These are phyloP conservation scores for Ferdinandea cuprea DNA, from an alignment of 2,888 invertebrate species.

Conservation along the genomic window DNA sequence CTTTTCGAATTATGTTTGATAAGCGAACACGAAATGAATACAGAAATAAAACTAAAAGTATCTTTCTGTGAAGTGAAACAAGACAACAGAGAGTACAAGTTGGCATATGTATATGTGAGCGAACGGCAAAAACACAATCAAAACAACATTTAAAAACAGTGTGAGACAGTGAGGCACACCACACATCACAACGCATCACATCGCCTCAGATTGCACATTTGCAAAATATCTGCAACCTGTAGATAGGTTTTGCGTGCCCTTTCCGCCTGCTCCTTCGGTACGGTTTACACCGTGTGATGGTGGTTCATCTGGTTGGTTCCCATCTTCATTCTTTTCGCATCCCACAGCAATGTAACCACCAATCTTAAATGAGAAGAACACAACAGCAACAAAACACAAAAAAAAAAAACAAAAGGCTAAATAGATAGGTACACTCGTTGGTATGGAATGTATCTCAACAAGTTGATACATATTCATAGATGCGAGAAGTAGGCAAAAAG, in stretches of 20 bases:
- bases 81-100: slow-evolving; percentile 2
- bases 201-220: slow-evolving; percentile 33
- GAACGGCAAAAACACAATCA: slow-evolving; percentile 21
- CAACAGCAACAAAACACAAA: too few relatives aligned
- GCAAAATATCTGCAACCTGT: slow-evolving; percentile 27
- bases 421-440: background rate
- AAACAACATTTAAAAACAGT: slow-evolving; percentile 15
- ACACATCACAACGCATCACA: slow-evolving; percentile 38
- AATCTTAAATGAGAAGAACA: slow-evolving; percentile 24
- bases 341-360: slow-evolving; percentile 15
- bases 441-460: background rate
- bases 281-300: background rate
- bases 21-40: slow-evolving; percentile 15
- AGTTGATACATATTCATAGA: background rate
- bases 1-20: slow-evolving; percentile 8
- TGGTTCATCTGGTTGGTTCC: slow-evolving; percentile 24
- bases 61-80: slow-evolving; percentile 14
- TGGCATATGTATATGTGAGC: too few relatives aligned
- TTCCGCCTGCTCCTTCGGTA: background rate
- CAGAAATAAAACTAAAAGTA: background rate
- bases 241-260: slow-evolving; percentile 4
- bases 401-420: background rate
- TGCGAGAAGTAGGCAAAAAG: background rate
- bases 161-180: slow-evolving; percentile 22
- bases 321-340: slow-evolving; percentile 18